These are phyloP conservation scores for Deilephila porcellus DNA, from an alignment of 2,888 invertebrate species.

Conservation along the genomic window DNA sequence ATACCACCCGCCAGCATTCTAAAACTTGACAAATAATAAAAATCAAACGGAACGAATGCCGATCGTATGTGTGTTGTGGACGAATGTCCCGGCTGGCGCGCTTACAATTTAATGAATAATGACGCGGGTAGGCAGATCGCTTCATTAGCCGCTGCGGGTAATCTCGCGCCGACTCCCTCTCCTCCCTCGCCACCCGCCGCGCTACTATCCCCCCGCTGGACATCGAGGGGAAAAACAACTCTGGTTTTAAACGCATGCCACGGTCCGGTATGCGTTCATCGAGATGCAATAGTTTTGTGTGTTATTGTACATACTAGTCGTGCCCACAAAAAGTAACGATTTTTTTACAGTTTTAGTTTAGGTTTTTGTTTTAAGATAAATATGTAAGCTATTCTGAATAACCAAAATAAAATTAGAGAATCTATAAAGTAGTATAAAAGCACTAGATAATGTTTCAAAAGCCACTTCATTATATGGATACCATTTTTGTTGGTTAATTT, in stretches of 20 bases:
- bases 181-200: neutral
- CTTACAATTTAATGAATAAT: constrained; percentile 43
- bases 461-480: too few species aligned
- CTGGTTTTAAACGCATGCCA: neutral
- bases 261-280: neutral
- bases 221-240: constrained; percentile 4
- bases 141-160: constrained; percentile 44
- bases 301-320: too few species aligned
- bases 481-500: too few species aligned
- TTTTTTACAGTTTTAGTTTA: too few species aligned
- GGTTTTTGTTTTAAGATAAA: too few species aligned
- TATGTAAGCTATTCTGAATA: too few species aligned
- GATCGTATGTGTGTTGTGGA: constrained; percentile 11
- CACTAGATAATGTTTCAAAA: too few species aligned
- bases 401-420: too few species aligned
- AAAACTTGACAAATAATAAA: neutral
- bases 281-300: too few species aligned
- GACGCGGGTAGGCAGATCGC: constrained; percentile 47
- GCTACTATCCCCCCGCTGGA: neutral
- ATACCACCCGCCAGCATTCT: neutral
- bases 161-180: neutral
- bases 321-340: too few species aligned
- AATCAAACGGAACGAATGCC: neutral
- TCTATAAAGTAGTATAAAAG: too few species aligned
- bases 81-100: constrained; percentile 19